phyloP scores from a whole-genome alignment of 1,140 invertebrate genomes.

The Himalopsyche phryganea region DNA sequence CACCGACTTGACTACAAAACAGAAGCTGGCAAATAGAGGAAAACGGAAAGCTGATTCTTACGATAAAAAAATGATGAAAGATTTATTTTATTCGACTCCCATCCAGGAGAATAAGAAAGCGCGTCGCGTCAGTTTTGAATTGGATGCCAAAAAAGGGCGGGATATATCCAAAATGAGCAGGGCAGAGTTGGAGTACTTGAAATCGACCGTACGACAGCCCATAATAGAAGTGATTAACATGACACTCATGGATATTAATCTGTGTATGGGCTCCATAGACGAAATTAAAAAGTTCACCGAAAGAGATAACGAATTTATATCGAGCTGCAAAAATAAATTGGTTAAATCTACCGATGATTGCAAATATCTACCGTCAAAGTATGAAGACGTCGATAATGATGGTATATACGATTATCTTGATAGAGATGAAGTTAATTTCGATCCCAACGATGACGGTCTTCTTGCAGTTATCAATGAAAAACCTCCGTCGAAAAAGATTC shows the following conservation, averaged over 20 bases:
- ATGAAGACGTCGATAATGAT: slow-evolving; percentile 26
- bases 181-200: neutral
- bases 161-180: neutral
- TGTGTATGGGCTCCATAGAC: neutral
- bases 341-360: neutral
- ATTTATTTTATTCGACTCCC: neutral
- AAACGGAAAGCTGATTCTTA: neutral
- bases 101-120: neutral
- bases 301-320: slow-evolving; percentile 9
- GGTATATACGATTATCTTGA: slow-evolving; percentile 14
- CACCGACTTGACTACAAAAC: neutral
- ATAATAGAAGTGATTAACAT: neutral
- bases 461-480: neutral
- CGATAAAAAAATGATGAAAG: neutral
- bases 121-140: too few relatives aligned
- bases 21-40: neutral
- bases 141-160: too few relatives aligned
- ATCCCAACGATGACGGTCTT: neutral
- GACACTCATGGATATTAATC: neutral
- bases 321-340: neutral
- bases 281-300: neutral
- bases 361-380: slow-evolving; percentile 14
- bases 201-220: slow-evolving; percentile 16
- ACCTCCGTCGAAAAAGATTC: neutral
- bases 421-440: neutral